Percentiles rank a stretch among this genome's conserved stretches.
Evolutionary conservation across 2,888 invertebrate species (phyloP).

Genomic region (Lithodes maja): DNA sequence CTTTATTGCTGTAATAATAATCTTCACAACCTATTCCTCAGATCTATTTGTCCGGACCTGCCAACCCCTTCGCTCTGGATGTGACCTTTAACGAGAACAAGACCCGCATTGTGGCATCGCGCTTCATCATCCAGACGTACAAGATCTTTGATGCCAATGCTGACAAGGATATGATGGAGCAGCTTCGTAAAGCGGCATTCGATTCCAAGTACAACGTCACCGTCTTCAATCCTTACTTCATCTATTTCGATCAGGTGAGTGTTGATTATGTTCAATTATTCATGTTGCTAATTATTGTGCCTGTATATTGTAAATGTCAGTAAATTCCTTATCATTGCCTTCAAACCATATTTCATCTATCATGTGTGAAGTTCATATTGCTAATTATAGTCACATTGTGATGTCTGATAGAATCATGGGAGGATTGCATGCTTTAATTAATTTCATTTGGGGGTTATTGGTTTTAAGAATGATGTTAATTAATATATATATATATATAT

Average conservation of each 20-base stretch:
- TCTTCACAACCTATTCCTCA: slow-evolving; percentile 72
- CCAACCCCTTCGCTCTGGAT: slow-evolving; percentile 86
- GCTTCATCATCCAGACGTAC: slow-evolving; percentile 89
- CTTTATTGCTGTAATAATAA: too few species aligned
- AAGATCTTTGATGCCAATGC: slow-evolving; percentile 93
- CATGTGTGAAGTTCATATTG: too few species aligned
- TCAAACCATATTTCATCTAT: too few species aligned
- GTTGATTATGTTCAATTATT: not conserved
- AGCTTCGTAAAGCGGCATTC: slow-evolving; percentile 84
- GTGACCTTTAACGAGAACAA: slow-evolving; percentile 86
- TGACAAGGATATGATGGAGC: slow-evolving; percentile 92
- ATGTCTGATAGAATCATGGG: too few species aligned
- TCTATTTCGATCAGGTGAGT: slow-evolving; percentile 85
- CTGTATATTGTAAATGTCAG: too few species aligned
- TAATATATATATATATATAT: too few species aligned
- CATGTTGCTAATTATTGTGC: too few species aligned
- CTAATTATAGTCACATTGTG: too few species aligned
- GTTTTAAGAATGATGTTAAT: too few species aligned
- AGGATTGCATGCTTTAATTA: too few species aligned
- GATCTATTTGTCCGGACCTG: slow-evolving; percentile 85
- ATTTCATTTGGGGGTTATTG: too few species aligned
- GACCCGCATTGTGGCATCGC: slow-evolving; percentile 85
- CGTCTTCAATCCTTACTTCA: slow-evolving; percentile 96
- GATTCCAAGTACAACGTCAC: slow-evolving; percentile 81
- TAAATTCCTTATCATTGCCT: too few species aligned